Conservation (phyloP, 1,140 invertebrate species). For the Nautilus pompilius region DNA sequence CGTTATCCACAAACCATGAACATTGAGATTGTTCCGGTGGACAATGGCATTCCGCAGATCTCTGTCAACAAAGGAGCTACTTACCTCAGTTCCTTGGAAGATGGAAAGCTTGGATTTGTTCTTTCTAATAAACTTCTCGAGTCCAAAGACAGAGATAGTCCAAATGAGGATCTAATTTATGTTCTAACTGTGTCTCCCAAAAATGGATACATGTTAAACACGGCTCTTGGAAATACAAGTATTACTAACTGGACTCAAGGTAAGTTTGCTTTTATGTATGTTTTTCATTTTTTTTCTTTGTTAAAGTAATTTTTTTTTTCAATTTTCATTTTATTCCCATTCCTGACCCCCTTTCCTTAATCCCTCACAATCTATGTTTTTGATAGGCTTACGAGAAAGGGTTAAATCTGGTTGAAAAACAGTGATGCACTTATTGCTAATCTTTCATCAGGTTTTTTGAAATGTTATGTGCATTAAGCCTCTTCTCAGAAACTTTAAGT, state of each 20-base stretch:
- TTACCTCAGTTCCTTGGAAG: conserved; percentile 26
- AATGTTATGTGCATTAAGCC: no score
- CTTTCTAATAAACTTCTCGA: conserved; percentile 39
- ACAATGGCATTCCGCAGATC: conserved; percentile 49
- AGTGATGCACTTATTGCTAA: no score
- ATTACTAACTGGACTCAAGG: conserved; percentile 54
- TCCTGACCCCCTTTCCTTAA: neutral
- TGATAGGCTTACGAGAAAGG: no score
- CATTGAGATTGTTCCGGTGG: conserved; percentile 52
- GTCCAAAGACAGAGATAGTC: conserved; percentile 52
- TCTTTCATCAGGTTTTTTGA: no score
- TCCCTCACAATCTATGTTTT: neutral
- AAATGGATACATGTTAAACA: conserved; percentile 48
- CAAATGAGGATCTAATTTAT: conserved; percentile 35
- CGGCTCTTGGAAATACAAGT: conserved; percentile 24
- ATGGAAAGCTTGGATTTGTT: conserved; percentile 34
- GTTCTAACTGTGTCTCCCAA: conserved; percentile 40
- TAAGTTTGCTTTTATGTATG: conserved; percentile 24
- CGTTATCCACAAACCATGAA: conserved; percentile 42
- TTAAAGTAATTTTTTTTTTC: no score
- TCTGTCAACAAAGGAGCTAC: conserved; percentile 43
- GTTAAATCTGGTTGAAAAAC: no score
- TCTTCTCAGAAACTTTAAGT: no score
- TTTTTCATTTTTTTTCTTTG: conserved; percentile 4
- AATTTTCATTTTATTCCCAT: no score